A percentile compares a stretch with the other conserved stretches of the same genome.
Evolutionary conservation across 2,888 invertebrate genomes (phyloP).

Genomic region (Drosophila tripunctata): DNA sequence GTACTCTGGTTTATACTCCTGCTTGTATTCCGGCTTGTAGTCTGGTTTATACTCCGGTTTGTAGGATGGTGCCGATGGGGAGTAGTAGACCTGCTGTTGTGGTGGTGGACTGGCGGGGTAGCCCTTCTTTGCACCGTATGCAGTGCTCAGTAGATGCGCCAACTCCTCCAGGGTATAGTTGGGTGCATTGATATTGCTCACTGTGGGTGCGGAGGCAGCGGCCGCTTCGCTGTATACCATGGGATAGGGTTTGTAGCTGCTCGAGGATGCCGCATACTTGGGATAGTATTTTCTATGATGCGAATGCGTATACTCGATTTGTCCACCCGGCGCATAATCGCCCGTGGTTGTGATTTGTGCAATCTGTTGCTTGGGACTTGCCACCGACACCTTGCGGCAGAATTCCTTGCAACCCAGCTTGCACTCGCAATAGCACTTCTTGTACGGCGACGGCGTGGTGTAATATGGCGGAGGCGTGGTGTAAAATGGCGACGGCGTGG

Average conservation of each 20-base stretch:
- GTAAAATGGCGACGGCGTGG: not conserved
- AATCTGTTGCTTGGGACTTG: conserved; percentile 63
- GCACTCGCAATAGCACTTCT: conserved; percentile 80
- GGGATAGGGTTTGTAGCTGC: conserved; percentile 55
- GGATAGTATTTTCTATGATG: conserved; percentile 67
- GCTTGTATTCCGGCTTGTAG: conserved; percentile 9
- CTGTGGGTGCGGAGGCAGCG: conserved; percentile 35
- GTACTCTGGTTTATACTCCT: not conserved
- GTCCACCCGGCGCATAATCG: conserved; percentile 61
- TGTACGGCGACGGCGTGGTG: conserved; percentile 39
- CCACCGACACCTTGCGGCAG: conserved; percentile 70
- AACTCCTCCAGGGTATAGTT: conserved; percentile 68
- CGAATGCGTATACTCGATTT: conserved; percentile 69
- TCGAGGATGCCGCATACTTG: conserved; percentile 37
- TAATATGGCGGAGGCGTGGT: conserved; percentile 7
- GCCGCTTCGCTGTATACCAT: conserved; percentile 36
- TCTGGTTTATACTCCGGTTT: not conserved
- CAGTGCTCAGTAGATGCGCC: conserved; percentile 59
- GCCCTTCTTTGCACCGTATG: conserved; percentile 54
- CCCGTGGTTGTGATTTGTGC: conserved; percentile 68
- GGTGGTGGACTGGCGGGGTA: conserved; percentile 36
- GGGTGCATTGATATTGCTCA: conserved; percentile 59
- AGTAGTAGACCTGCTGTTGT: conserved; percentile 26
- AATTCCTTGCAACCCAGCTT: conserved; percentile 80
- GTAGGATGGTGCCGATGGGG: conserved; percentile 1